Percentiles rank a stretch among this genome's conserved stretches.
Conservation (phyloP, 1,140 invertebrate genomes). For the Colletes latitarsis region DNA sequence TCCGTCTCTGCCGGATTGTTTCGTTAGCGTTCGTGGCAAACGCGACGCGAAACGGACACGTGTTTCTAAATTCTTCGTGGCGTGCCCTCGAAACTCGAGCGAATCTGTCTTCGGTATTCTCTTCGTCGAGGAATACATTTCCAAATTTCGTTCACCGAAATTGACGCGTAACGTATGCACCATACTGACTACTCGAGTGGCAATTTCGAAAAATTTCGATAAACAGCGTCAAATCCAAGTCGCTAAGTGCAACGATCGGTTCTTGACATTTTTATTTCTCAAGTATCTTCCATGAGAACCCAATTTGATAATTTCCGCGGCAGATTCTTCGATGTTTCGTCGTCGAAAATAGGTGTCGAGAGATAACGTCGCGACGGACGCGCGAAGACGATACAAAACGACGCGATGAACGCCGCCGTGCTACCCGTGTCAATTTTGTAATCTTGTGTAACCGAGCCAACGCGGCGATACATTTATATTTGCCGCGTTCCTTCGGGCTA, state of each 20-base stretch:
- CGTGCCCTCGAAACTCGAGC: too few species aligned
- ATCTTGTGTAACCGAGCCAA: background rate
- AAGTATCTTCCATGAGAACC: too few species aligned
- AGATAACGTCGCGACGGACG: too few species aligned
- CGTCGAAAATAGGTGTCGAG: background rate
- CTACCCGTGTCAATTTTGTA: background rate
- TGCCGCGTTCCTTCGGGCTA: background rate
- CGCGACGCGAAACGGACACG: slow-evolving; percentile 38
- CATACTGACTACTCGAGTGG: too few species aligned
- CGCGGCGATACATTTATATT: slow-evolving; percentile 11
- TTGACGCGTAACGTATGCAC: too few species aligned
- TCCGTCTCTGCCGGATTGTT: background rate
- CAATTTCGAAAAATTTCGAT: too few species aligned
- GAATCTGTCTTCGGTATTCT: too few species aligned
- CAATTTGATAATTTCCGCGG: background rate
- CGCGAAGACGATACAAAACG: background rate
- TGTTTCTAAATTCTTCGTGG: slow-evolving; percentile 19
- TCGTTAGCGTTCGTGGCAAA: slow-evolving; percentile 16
- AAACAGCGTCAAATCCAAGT: too few species aligned
- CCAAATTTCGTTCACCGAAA: too few species aligned
- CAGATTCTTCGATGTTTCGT: slow-evolving; percentile 32
- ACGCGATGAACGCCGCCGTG: background rate
- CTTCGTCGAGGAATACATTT: too few species aligned
- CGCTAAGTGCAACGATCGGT: too few species aligned
- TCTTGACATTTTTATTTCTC: too few species aligned